Base-by-base conservation (phyloP, 2,797 vertebrate species). In the Leptodactylus fallax region DNA sequence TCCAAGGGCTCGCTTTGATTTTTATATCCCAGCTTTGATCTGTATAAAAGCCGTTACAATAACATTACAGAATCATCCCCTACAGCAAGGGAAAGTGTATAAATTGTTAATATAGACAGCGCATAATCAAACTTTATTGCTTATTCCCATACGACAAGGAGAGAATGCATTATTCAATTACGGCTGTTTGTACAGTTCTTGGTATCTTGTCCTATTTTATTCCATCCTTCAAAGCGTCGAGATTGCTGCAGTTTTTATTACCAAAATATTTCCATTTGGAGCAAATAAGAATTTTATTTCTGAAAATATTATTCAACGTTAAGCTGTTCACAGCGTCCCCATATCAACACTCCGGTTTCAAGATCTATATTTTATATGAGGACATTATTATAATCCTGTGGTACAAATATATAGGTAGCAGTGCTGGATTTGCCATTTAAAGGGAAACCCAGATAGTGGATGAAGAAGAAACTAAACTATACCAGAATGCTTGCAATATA, bases 91-190 rank as follows among this genome's bases (percentile, higher is more conserved):
- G 8, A 60, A 58, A 58, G 55, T 36, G 78, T 58, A 79, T 79
- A 79, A 79, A 58, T 79, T 79, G 55, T 79, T 79, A 79, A 58
- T 79, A 79, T 45, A 58, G 53, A 79, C 53, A 36, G 53, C 12
- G 55, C 53, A 79, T 58, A 58, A 79, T 79, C 78, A 79, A 79
- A 79, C 25, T 36, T 79, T 79, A 58, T 79, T 79, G 53, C 25
- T 58, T 79, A 58, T 79, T 79, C 53, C 53, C 78, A 58, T 6
- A 58, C 55, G 55, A 79, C 55, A 60, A 79, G 55, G 7, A 36
- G 53, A 60, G 21, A 51, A 77, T 77, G 74, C 74, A 77, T 77
- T 77, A 77, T 77, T 77, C 74, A 77, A 77, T 77, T 77, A 77
- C 12, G 74, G 47, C 74, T 77, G 74, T 77, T 77, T 77, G 74